Conservation (phyloP, 2,113 vertebrate species). For the Noturus placidus region DNA sequence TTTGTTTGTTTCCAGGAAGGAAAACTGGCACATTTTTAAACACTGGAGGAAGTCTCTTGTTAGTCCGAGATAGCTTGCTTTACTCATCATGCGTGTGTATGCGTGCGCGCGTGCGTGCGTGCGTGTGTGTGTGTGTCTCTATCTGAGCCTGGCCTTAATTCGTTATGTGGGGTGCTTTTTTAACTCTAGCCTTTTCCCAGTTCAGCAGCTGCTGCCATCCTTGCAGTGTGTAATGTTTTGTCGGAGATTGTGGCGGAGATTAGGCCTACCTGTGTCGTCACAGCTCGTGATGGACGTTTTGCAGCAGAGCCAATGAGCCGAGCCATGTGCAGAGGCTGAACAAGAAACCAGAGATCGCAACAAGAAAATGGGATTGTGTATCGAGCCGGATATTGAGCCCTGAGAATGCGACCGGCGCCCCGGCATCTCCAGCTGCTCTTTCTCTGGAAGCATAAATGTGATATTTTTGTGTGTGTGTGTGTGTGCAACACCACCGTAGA, state of each 20-base stretch:
- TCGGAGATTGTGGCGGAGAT: conserved; percentile 25
- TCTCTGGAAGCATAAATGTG: conserved; percentile 3
- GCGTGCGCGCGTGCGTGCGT: neutral
- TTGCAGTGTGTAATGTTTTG: conserved; percentile 25
- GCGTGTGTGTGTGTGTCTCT: neutral
- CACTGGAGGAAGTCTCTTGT: neutral
- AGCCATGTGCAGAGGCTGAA: neutral
- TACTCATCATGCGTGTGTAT: neutral
- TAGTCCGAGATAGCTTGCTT: neutral
- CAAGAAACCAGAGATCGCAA: conserved; percentile 8
- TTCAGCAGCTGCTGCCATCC: conserved; percentile 14
- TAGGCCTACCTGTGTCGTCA: conserved; percentile 2
- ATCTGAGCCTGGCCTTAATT: conserved; percentile 11
- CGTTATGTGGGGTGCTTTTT: neutral
- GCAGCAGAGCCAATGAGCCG: neutral
- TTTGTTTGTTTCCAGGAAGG: neutral
- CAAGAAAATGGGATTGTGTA: conserved; percentile 15
- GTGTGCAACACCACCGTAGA: neutral
- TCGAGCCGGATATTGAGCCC: conserved; percentile 27
- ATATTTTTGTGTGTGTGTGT: neutral
- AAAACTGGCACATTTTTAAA: neutral
- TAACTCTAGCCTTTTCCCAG: neutral
- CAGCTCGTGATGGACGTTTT: conserved; percentile 5
- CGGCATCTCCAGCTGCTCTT: neutral
- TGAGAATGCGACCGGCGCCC: conserved; percentile 12